Conservation (phyloP, 2,888 invertebrate genomes). For the Schrankia costaestrigalis region DNA sequence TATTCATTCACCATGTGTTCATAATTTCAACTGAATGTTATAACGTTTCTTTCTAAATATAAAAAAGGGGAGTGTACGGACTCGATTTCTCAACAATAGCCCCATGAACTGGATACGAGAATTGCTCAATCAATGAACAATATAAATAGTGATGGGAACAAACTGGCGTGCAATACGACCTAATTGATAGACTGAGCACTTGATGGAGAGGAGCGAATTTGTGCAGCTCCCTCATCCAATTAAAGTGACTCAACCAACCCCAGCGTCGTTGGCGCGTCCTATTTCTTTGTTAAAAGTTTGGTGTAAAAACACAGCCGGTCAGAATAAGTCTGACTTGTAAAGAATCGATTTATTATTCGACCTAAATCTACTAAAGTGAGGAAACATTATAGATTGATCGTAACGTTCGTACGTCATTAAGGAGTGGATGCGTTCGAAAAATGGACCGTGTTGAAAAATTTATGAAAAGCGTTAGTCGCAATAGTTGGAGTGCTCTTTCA, state of each 20-base stretch:
- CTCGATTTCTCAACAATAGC: constrained; percentile 29
- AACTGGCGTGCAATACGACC: constrained; percentile 52
- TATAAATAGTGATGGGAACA: constrained; percentile 53
- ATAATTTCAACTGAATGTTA: constrained; percentile 13
- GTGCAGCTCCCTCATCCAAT: constrained; percentile 55
- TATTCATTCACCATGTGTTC: background rate
- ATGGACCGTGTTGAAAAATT: constrained; percentile 32
- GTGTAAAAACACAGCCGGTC: constrained; percentile 13
- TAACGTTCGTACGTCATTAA: constrained; percentile 9
- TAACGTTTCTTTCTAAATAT: constrained; percentile 21
- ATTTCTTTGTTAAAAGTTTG: constrained; percentile 35
- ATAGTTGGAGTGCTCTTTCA: constrained; percentile 45
- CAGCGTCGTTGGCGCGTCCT: constrained; percentile 12
- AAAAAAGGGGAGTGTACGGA: constrained; percentile 25
- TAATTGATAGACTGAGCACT: constrained; percentile 63
- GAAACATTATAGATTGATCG: no score
- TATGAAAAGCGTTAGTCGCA: constrained; percentile 34
- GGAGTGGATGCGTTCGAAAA: constrained; percentile 16
- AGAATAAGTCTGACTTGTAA: constrained; percentile 5
- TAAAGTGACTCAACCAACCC: constrained; percentile 54
- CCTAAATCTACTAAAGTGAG: constrained; percentile 7
- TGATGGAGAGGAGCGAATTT: constrained; percentile 48
- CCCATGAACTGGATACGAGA: constrained; percentile 35
- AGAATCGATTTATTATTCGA: constrained; percentile 19
- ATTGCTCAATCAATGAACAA: constrained; percentile 59